Evolutionary conservation across 2,113 vertebrate species (phyloP).

Genomic region (Tupaia chinensis): DNA sequence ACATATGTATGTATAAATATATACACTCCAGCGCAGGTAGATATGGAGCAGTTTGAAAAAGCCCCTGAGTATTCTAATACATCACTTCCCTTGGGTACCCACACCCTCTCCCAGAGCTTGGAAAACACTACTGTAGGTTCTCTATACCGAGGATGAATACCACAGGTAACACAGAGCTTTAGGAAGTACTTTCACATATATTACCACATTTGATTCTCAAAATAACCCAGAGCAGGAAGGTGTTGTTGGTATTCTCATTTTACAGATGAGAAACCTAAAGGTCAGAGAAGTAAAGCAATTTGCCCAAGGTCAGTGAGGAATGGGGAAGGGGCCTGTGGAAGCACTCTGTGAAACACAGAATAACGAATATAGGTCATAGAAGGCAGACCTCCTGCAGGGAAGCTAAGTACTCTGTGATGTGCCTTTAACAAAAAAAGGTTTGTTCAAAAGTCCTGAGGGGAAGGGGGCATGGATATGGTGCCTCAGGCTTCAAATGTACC

Average conservation of each 20-base stretch:
- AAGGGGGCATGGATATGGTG: neutral
- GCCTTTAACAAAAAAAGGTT: slow-evolving; percentile 3
- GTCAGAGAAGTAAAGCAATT: slow-evolving; percentile 45
- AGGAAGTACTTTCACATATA: slow-evolving; percentile 26
- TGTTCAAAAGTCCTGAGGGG: neutral
- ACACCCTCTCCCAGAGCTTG: neutral
- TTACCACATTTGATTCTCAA: slow-evolving; percentile 47
- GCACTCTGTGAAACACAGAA: slow-evolving; percentile 51
- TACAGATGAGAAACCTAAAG: slow-evolving; percentile 52
- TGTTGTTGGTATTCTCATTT: slow-evolving; percentile 55
- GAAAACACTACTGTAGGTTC: neutral
- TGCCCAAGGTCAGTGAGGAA: slow-evolving; percentile 52
- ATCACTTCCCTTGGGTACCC: neutral
- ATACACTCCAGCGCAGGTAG: neutral
- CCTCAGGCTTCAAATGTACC: neutral
- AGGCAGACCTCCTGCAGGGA: neutral
- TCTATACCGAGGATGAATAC: neutral
- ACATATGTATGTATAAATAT: neutral
- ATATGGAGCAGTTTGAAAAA: neutral
- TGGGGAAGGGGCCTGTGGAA: neutral
- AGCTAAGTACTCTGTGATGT: neutral
- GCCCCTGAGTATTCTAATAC: neutral
- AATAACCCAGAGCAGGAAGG: slow-evolving; percentile 48
- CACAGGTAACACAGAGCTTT: neutral
- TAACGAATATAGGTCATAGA: slow-evolving; percentile 10